A percentile compares a stretch with the other conserved stretches of the same genome.
Conservation (phyloP, 2,888 invertebrate genomes). For the Lamellibrachia columna region DNA sequence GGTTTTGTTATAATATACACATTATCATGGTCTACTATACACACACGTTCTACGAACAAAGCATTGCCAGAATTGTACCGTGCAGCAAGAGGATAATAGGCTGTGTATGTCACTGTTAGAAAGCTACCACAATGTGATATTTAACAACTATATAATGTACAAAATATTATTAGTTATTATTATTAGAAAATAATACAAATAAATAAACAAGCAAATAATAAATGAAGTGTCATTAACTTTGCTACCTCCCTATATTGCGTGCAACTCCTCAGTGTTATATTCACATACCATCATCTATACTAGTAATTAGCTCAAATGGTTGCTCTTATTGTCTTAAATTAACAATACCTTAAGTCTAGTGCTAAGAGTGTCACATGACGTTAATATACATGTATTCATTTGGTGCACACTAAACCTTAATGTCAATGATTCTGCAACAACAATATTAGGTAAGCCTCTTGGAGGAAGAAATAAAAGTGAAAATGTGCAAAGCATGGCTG, state of each 20-base stretch:
- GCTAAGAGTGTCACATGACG: background rate
- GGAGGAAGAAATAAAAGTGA: background rate
- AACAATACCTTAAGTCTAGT: background rate
- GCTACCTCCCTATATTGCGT: background rate
- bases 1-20: background rate
- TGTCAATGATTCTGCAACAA: background rate
- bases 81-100: background rate
- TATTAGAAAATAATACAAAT: too few species aligned
- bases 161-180: background rate
- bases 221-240: background rate
- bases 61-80: background rate
- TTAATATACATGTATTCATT: background rate
- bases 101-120: background rate
- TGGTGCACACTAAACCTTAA: background rate
- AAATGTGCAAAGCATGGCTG: slow-evolving; percentile 7
- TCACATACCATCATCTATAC: background rate
- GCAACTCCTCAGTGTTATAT: background rate
- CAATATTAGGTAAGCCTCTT: background rate
- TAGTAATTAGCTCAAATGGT: background rate
- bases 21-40: background rate
- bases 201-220: background rate
- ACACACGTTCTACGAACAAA: background rate
- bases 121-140: background rate
- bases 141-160: background rate
- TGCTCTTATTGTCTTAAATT: background rate